Conservation (phyloP, 2,888 invertebrate genomes). For the Calameuta idolon region DNA sequence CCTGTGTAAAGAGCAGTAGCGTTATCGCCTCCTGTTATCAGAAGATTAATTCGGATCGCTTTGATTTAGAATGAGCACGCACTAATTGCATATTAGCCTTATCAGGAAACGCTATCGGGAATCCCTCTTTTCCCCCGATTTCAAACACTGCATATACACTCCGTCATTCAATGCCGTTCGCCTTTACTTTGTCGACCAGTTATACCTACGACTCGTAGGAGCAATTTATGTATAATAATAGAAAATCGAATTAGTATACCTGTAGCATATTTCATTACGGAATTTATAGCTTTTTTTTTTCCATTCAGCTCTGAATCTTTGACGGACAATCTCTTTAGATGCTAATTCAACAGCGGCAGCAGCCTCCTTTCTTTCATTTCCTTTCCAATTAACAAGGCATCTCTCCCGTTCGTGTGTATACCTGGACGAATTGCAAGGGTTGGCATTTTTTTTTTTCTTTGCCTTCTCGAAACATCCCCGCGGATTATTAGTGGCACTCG, state of each 20-base stretch:
- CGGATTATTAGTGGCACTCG: slow-evolving; percentile 57
- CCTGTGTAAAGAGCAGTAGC: neutral
- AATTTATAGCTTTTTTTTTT: neutral
- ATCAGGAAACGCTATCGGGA: neutral
- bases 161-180: neutral
- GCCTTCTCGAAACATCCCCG: slow-evolving; percentile 41
- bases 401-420: neutral
- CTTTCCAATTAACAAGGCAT: slow-evolving; percentile 55
- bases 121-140: slow-evolving; percentile 1
- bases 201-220: neutral
- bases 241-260: neutral
- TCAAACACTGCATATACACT: neutral
- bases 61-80: slow-evolving; percentile 7
- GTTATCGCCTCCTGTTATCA: neutral
- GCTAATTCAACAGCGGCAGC: neutral
- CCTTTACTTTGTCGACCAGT: neutral
- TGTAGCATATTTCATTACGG: neutral
- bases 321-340: neutral
- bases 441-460: slow-evolving; percentile 45
- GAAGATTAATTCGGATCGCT: slow-evolving; percentile 5
- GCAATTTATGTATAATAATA: neutral
- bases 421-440: slow-evolving; percentile 30
- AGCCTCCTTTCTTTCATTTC: neutral
- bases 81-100: slow-evolving; percentile 8
- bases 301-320: neutral